Base-by-base conservation (phyloP, 2,888 invertebrate genomes). In the Malthinus flaveolus region DNA sequence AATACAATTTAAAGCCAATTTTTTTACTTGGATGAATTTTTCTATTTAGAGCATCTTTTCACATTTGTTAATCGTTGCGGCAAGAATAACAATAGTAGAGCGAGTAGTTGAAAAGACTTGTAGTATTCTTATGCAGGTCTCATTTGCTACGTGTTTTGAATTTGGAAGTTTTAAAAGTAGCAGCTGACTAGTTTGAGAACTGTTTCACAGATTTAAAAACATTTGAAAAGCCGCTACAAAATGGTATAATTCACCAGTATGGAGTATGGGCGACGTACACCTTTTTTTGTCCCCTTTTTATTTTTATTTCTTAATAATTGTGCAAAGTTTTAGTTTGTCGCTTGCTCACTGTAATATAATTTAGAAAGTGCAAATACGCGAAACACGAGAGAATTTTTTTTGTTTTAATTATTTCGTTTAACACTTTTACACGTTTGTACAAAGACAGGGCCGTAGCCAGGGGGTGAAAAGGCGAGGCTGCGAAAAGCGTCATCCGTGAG, bases 131-230 rank as follows among this genome's bases (percentile, higher is more conserved):
- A 52, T 53, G 32, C 52, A 49, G 47, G 42, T 52, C 49, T 13
- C 35, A 48, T 58, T 32, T 52, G 42, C 11, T 52, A 58, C 57
- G 57, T 58, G 57, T 49, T 52, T 47, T 32, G 52, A 45, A 44
- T 52, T 49, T 34, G 5, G 12, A 37, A 39, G 8, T 13, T 51
- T 3, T 42, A 48, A 37, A 52, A 58, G 48, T 52, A 58, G 49
- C 52, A 58, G 36, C 48, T 58, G 57, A 45, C 36, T 42, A 37
- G 51, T 37, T 51, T 58, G 44, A 51, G 51, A 36, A 46, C 36
- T 32, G 39, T 39, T 51, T 56, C 47, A 23, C 36, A 58, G 42
- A 58, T 48, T 42, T 52, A 52, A 52, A 56, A 56, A 56, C 15
- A 56, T 50, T 56, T 47, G 31, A 36, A 51, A 31, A 48, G 47